Evolutionary conservation across 2,113 vertebrate species (phyloP).

Genomic region (Atlantisia rogersi): DNA sequence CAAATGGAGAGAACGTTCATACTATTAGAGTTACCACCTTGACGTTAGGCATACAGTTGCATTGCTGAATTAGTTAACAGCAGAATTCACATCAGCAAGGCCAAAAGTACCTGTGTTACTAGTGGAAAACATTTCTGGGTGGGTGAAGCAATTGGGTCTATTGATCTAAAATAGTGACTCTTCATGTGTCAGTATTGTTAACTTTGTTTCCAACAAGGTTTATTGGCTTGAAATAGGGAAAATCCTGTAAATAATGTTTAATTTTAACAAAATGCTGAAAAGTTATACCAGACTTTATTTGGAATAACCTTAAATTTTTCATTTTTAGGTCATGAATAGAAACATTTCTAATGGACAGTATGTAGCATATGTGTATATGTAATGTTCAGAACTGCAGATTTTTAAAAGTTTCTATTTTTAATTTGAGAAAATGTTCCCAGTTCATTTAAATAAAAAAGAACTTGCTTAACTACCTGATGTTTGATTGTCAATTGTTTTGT

Average conservation of each 20-base stretch:
- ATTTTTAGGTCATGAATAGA: conserved; percentile 1
- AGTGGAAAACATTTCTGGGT: not conserved
- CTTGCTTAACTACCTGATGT: conserved; percentile 15
- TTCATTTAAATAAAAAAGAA: conserved; percentile 69
- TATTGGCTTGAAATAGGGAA: not conserved
- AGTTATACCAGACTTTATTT: not conserved
- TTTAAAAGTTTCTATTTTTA: conserved; percentile 69
- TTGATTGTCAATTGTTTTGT: not conserved
- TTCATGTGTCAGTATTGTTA: not conserved
- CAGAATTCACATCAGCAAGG: not conserved
- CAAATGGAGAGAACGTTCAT: not conserved
- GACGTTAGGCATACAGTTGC: not conserved
- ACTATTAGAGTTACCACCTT: not conserved
- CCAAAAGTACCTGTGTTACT: not conserved
- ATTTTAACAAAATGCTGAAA: conserved; percentile 13
- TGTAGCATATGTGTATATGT: conserved; percentile 55
- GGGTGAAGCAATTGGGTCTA: not conserved
- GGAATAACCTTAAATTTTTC: conserved; percentile 21
- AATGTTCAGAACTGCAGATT: conserved; percentile 59
- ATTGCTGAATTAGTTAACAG: not conserved
- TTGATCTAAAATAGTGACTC: not conserved
- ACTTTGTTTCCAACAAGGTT: not conserved
- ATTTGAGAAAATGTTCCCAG: conserved; percentile 51
- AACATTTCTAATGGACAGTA: conserved; percentile 43
- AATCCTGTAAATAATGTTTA: not conserved